Percentiles rank a stretch among this genome's conserved stretches.
Conservation (phyloP, 2,888 invertebrate species). For the Lissocephala sabroskyi region DNA sequence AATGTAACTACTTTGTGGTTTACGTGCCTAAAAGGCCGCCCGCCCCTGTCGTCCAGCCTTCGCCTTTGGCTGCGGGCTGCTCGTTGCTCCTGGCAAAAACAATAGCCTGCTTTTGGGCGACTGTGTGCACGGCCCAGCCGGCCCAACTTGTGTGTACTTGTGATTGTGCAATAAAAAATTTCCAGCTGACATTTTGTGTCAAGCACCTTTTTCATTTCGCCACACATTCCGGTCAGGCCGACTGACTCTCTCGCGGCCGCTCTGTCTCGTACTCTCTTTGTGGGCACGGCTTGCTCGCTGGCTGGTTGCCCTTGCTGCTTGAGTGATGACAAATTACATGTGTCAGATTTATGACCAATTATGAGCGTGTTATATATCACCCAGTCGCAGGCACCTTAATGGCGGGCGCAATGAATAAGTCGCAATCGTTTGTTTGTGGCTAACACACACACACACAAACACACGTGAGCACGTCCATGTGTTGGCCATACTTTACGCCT, state of each 20-base stretch:
- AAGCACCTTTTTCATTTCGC: slow-evolving; percentile 66
- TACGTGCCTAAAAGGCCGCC: slow-evolving; percentile 32
- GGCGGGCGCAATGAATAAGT: slow-evolving; percentile 63
- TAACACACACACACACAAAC: slow-evolving; percentile 15
- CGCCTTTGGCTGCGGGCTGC: no score
- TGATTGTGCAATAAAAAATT: slow-evolving; percentile 63
- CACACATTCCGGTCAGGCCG: slow-evolving; percentile 55
- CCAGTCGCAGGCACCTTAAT: slow-evolving; percentile 52
- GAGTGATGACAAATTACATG: slow-evolving; percentile 70
- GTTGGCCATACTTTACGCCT: slow-evolving; percentile 24
- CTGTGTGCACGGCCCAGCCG: slow-evolving; percentile 15
- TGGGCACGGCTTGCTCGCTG: not conserved
- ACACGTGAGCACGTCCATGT: no score
- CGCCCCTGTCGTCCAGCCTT: no score
- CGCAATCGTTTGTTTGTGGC: slow-evolving; percentile 60
- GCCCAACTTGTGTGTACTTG: slow-evolving; percentile 21
- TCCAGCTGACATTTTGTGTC: slow-evolving; percentile 67
- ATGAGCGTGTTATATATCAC: slow-evolving; percentile 70
- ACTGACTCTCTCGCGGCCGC: no score
- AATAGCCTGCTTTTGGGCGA: slow-evolving; percentile 15
- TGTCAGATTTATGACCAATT: slow-evolving; percentile 72
- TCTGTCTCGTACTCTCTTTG: no score
- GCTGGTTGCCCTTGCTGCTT: slow-evolving; percentile 43
- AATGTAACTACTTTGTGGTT: slow-evolving; percentile 65
- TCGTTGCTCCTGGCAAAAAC: no score